Evolutionary conservation across 2,113 vertebrate species (phyloP), one percentile per base, ranked within the genome.

Genomic region (Pleuronectes platessa): DNA sequence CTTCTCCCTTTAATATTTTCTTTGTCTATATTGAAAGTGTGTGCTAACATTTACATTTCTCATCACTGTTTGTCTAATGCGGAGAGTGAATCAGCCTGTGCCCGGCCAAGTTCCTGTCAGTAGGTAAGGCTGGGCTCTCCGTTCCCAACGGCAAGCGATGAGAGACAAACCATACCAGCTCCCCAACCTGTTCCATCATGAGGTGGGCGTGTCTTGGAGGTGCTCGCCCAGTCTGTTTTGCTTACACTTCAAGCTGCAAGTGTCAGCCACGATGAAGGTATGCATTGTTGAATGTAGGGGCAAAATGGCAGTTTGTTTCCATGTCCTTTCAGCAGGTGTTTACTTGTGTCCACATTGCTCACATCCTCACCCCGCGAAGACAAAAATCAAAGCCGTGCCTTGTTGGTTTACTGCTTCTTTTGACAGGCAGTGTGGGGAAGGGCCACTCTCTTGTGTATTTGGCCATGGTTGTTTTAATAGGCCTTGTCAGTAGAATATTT

Each of bases 81-180:
- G 69, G 55, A 54, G 76, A 87, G 86, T 88, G 79, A 91, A 87
- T 92, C 89, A 84, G 78, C 60, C 79, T 10, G 20, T 3, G 42
- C 77, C 9, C 63, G 93, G 93, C 94, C 95, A 95, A 94, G 90
- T 89, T 93, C 70, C 88, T 93, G 93, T 94, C 91, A 91, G 72
- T 70, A 71, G 64, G 51, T 17, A 49, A 76, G 60, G 80, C 81
- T 75, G 17, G 65, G 61, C 76, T 79, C 23, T 74, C 76, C 78
- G 14, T 74, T 74, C 71, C 86, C 77, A 85, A 79, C 61, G 51
- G 82, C 86, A 47, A 67, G 68, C 47, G 90, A 77, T 91, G 92
- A 93, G 75, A 88, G 91, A 93, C 69, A 80, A 81, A 85, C 90
- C 86, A 40, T 68, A 69, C 89, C 86, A 69, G 87, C 88, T 90